Percentiles rank a stretch among this genome's conserved stretches.
Evolutionary conservation across 2,797 vertebrate species (phyloP).

Genomic region (Catharus ustulatus): DNA sequence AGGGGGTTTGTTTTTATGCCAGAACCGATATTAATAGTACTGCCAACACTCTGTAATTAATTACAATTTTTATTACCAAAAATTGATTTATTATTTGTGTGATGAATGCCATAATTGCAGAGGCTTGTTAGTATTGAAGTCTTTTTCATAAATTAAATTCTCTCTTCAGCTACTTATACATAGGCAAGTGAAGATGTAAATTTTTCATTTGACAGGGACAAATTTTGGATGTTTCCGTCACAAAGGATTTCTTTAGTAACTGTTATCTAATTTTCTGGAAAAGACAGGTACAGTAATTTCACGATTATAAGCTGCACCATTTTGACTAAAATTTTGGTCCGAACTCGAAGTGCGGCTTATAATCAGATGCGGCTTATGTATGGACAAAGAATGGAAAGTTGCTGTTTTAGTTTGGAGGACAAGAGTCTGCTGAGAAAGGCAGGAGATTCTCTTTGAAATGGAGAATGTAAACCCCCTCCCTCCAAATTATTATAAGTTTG

Average conservation of each 20-base stretch:
- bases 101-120: neutral
- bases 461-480: too few relatives aligned
- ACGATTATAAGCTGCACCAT: too few relatives aligned
- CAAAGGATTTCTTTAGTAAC: neutral
- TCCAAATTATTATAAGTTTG: too few relatives aligned
- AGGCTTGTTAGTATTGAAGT: rapidly evolving
- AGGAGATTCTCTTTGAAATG: too few relatives aligned
- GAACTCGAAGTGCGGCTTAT: too few relatives aligned
- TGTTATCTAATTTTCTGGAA: neutral
- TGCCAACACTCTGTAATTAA: neutral
- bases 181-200: neutral
- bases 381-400: too few relatives aligned
- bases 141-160: neutral
- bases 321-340: too few relatives aligned
- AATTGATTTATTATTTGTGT: neutral
- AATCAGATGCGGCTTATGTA: too few relatives aligned
- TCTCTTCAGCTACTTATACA: neutral
- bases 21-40: neutral
- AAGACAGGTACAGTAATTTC: neutral
- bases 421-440: too few relatives aligned
- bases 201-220: neutral
- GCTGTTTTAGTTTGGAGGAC: too few relatives aligned
- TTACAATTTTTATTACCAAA: neutral
- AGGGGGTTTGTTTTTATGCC: neutral
- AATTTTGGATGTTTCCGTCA: neutral